A percentile compares a stretch with the other conserved stretches of the same genome.
Conservation (phyloP, 2,888 invertebrate genomes). For the Latheticus oryzae region DNA sequence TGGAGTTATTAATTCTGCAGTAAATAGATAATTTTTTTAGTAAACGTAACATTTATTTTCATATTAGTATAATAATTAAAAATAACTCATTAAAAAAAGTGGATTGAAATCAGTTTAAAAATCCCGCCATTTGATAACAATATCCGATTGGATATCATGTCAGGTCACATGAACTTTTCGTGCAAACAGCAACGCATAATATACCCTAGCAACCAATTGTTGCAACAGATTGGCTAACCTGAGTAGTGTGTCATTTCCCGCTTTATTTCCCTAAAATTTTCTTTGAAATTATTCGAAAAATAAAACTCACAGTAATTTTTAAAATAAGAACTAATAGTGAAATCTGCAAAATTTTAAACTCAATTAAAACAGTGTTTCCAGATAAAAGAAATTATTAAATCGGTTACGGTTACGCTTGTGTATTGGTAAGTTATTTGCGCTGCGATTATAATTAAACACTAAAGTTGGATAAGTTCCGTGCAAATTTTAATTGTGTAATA, state of each 20-base stretch:
- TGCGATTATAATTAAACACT: not conserved
- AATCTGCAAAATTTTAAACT: not conserved
- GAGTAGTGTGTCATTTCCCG: conserved; percentile 36
- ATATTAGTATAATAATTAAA: no score
- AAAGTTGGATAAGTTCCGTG: not conserved
- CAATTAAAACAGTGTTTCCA: no score
- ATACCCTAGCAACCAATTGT: conserved; percentile 21
- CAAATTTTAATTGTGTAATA: conserved; percentile 6
- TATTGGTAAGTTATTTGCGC: conserved; percentile 2
- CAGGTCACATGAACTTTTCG: not conserved
- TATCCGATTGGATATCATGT: not conserved
- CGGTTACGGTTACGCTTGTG: conserved; percentile 15
- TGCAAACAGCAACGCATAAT: not conserved
- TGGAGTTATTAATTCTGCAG: no score
- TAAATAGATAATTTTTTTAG: no score
- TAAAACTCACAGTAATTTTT: no score
- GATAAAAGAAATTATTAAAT: conserved; percentile 8
- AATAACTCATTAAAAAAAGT: no score
- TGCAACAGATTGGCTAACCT: conserved; percentile 36
- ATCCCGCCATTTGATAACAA: not conserved
- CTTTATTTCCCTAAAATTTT: conserved; percentile 36
- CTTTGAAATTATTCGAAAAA: conserved; percentile 5
- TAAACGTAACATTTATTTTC: no score
- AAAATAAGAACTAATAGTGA: not conserved
- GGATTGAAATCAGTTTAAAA: no score